Evolutionary conservation across 2,888 invertebrate genomes (phyloP).

Genomic region (Tetheella fluctuosa): DNA sequence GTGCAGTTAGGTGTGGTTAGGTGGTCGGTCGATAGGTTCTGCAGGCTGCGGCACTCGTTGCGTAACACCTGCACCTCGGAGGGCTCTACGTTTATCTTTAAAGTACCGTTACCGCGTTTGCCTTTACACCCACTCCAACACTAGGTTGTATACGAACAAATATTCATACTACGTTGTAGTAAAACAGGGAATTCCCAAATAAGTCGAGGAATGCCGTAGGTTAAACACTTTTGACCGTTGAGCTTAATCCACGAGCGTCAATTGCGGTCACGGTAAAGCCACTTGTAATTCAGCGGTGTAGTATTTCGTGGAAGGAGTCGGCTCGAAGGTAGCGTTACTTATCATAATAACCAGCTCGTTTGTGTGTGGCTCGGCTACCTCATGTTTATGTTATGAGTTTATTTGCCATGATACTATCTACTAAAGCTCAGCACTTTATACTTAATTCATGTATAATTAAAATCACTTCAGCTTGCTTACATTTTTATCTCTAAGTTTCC

Average conservation of each 20-base stretch:
- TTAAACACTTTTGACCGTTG: conserved; percentile 29
- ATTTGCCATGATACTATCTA: conserved; percentile 27
- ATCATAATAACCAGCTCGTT: conserved; percentile 35
- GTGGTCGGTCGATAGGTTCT: conserved; percentile 64
- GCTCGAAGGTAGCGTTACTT: conserved; percentile 49
- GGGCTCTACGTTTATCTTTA: conserved; percentile 55
- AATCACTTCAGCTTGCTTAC: neutral
- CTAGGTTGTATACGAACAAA: conserved; percentile 22
- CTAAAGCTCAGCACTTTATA: neutral
- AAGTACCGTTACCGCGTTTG: conserved; percentile 58
- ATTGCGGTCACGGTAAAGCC: conserved; percentile 48
- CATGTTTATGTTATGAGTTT: conserved; percentile 33
- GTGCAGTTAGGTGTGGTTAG: conserved; percentile 33
- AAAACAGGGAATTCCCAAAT: conserved; percentile 21
- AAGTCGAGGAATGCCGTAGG: conserved; percentile 16
- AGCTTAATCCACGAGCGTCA: conserved; percentile 42
- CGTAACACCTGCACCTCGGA: conserved; percentile 63
- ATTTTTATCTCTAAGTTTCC: neutral
- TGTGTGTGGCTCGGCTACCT: conserved; percentile 26
- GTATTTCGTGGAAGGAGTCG: conserved; percentile 53
- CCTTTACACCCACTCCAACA: conserved; percentile 46
- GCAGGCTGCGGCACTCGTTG: conserved; percentile 60
- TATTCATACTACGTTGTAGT: conserved; percentile 11
- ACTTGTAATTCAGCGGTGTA: conserved; percentile 53
- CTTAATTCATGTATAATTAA: neutral